Conservation (phyloP, 2,113 vertebrate genomes). For the Aythya baeri region DNA sequence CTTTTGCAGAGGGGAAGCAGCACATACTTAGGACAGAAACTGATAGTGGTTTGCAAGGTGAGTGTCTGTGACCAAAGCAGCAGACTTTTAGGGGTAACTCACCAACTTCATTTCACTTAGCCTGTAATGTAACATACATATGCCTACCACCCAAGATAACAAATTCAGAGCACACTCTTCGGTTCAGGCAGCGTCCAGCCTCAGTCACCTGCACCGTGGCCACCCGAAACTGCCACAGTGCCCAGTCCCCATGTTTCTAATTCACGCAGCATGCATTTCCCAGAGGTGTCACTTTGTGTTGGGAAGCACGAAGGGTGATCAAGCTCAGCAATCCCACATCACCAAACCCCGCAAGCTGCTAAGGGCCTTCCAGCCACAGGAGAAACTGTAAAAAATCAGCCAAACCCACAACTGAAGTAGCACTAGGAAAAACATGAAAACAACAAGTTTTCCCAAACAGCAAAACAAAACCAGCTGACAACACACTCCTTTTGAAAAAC, state of each 20-base stretch:
- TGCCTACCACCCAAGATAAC: not conserved
- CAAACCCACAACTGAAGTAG: not conserved
- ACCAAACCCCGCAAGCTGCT: not conserved
- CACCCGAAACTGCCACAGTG: not conserved
- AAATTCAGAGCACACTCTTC: not conserved
- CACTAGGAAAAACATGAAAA: not conserved
- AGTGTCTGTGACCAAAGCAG: not conserved
- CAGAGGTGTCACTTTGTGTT: not conserved
- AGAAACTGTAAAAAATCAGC: not conserved
- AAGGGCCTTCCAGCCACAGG: not conserved
- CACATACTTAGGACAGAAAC: not conserved
- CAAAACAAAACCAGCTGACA: not conserved
- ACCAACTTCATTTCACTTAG: not conserved
- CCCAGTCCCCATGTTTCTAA: not conserved
- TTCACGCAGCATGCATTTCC: not conserved
- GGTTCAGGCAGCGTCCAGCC: fast-evolving
- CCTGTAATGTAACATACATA: fast-evolving
- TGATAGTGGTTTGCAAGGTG: not conserved
- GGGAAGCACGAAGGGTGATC: not conserved
- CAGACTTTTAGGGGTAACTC: not conserved
- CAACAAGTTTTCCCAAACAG: not conserved
- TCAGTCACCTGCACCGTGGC: not conserved
- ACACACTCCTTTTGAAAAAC: not conserved
- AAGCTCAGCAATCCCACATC: not conserved
- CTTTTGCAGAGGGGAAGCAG: not conserved